phyloP scores from a whole-genome alignment of 2,888 invertebrate species.

The Atrina japonica region DNA sequence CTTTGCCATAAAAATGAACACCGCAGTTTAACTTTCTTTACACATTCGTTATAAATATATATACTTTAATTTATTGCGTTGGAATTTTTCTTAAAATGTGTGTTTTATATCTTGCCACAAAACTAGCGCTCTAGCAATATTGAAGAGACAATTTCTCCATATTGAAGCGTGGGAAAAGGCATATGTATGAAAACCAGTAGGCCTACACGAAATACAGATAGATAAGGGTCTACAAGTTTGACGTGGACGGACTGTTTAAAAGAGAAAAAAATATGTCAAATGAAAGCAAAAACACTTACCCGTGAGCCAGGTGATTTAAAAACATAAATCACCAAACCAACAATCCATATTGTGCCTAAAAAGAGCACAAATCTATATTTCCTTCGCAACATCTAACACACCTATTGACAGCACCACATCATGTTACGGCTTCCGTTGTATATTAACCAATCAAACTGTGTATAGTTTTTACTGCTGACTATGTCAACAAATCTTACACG shows the following conservation, averaged over 20 bases:
- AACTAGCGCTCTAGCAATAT: too few relatives aligned
- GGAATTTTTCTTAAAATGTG: too few relatives aligned
- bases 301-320: conserved; percentile 56
- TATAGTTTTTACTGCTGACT: background rate
- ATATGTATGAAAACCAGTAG: too few relatives aligned
- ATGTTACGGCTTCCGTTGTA: conserved; percentile 6
- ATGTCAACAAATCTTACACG: too few relatives aligned
- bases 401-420: conserved; percentile 1
- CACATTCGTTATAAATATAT: too few relatives aligned
- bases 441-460: background rate
- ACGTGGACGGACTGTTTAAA: background rate
- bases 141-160: too few relatives aligned
- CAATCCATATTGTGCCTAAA: conserved; percentile 68
- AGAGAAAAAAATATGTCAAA: background rate
- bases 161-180: too few relatives aligned
- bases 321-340: conserved; percentile 66
- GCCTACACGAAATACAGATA: too few relatives aligned
- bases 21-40: too few relatives aligned
- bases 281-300: conserved; percentile 46
- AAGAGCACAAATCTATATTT: conserved; percentile 70
- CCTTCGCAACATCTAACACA: conserved; percentile 64
- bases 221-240: background rate
- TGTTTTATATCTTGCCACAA: too few relatives aligned
- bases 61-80: too few relatives aligned
- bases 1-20: too few relatives aligned